Conservation (phyloP, 2,797 vertebrate genomes). For the Ambastaia sidthimunki region DNA sequence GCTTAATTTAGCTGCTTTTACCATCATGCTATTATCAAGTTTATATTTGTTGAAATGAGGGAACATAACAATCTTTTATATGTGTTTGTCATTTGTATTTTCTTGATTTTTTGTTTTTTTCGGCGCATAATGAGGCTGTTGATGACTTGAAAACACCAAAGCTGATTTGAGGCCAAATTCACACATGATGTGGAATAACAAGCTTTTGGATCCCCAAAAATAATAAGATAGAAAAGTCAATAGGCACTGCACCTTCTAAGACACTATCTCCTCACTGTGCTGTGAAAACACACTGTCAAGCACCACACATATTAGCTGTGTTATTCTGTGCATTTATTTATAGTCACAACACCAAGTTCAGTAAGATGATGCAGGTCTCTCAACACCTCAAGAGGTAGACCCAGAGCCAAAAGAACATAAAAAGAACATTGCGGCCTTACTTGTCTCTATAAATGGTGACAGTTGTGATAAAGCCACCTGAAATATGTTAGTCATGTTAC, state of each 20-base stretch:
- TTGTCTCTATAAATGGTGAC: slow-evolving; percentile 13
- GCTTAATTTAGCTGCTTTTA: not conserved
- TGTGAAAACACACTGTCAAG: not conserved
- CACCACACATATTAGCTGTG: slow-evolving; percentile 6
- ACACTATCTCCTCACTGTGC: not conserved
- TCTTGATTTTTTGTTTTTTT: not conserved
- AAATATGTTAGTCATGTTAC: not conserved
- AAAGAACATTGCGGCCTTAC: slow-evolving; percentile 25
- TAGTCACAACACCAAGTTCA: slow-evolving; percentile 29
- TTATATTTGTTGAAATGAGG: not conserved
- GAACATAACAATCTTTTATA: not conserved
- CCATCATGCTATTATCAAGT: slow-evolving; percentile 12
- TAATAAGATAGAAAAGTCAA: slow-evolving; percentile 19
- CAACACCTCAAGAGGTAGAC: slow-evolving; percentile 29
- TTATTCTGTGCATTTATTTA: slow-evolving; percentile 38
- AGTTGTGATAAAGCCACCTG: not conserved
- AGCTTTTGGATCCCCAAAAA: slow-evolving; percentile 38
- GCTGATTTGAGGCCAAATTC: slow-evolving; percentile 9
- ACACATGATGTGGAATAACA: slow-evolving; percentile 24
- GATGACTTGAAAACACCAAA: not conserved
- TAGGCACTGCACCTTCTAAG: slow-evolving; percentile 29
- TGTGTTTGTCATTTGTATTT: not conserved
- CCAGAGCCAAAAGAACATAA: slow-evolving; percentile 13
- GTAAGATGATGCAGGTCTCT: slow-evolving; percentile 40
- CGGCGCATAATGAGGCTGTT: not conserved